These are phyloP conservation scores for Eumacrocentrus americanus DNA, from an alignment of 2,888 invertebrate genomes.

Conservation along the genomic window DNA sequence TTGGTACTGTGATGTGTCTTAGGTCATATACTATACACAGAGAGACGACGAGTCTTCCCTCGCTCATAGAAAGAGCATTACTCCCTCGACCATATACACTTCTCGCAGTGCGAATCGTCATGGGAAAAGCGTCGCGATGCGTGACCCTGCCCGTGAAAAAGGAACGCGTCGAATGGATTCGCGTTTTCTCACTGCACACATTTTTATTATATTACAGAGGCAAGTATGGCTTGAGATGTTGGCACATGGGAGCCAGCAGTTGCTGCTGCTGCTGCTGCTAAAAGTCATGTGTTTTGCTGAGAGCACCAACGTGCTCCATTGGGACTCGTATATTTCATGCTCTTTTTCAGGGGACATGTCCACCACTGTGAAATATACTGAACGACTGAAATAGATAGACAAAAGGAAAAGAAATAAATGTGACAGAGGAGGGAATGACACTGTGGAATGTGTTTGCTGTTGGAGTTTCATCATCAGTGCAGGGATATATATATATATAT, in stretches of 20 bases:
- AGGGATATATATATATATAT: too few species aligned
- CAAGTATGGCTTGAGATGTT: not conserved
- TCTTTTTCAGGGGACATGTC: not conserved
- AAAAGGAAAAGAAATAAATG: too few species aligned
- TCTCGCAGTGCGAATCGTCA: not conserved
- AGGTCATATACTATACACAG: not conserved
- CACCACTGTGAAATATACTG: too few species aligned
- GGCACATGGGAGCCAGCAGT: constrained; percentile 2
- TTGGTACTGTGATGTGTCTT: not conserved
- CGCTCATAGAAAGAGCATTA: constrained; percentile 2
- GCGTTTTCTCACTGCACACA: constrained; percentile 8
- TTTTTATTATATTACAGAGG: not conserved
- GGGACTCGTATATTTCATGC: not conserved
- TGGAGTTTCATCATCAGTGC: too few species aligned
- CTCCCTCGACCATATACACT: not conserved
- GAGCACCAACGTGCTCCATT: not conserved
- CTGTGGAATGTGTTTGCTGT: too few species aligned
- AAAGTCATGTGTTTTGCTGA: not conserved
- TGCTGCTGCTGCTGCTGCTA: too few species aligned
- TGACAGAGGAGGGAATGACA: too few species aligned
- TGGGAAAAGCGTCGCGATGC: constrained; percentile 19
- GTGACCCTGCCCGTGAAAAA: constrained; percentile 10
- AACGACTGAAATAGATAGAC: too few species aligned
- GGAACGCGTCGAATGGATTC: not conserved
- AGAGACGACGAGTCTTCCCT: not conserved